Base-by-base conservation (phyloP, 2,797 vertebrate species). In the Monodelphis domestica region DNA sequence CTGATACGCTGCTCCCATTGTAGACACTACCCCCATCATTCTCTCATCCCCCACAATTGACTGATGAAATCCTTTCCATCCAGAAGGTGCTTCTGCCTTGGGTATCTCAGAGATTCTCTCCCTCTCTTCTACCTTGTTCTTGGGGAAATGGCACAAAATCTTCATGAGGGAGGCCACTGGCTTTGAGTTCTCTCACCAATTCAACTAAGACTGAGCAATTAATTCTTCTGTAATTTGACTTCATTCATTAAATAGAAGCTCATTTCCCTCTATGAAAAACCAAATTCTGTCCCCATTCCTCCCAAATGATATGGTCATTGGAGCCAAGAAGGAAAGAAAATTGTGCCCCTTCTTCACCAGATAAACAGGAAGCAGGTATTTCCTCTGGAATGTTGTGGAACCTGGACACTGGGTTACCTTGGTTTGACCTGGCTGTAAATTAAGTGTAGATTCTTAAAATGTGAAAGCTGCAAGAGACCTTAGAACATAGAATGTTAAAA, bases 331-430 rank as follows among this genome's bases (percentile, higher is more conserved):
- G 38, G 24, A 84, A 33, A 45, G 24, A 84, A 70, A 84, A 84
- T 84, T 84, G 21, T 84, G 38, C 38, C 38, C 50, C 38, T 38
- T 84, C 84, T 70, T 84, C 38, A n/a, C 4, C 70, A 84, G 21
- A 84, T 84, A 84, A 84, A 84, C 70, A 84, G 70, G 70, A 84
- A 84, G 38, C 70, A 84, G 70, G 38, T 45, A 84, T 84, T 84
- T 84, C 70, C 70, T 50, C 3, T 84, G 70, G 70, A 78, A 78
- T 45, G 9, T 78, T 21, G 24, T 78, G 21, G 70, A 24, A 1
- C 28, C 38, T 50, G 3, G 70, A 70, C 10, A 26, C 38, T 84
- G 24, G 21, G 38, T 84, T 84, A 84, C 24, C 70, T 78, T 84
- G 38, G 9, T 50, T 3, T 84, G 38, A 84, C 38, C 21, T 84